Base-by-base conservation (phyloP, 1,140 invertebrate genomes). In the Drosophila nebulosa region DNA sequence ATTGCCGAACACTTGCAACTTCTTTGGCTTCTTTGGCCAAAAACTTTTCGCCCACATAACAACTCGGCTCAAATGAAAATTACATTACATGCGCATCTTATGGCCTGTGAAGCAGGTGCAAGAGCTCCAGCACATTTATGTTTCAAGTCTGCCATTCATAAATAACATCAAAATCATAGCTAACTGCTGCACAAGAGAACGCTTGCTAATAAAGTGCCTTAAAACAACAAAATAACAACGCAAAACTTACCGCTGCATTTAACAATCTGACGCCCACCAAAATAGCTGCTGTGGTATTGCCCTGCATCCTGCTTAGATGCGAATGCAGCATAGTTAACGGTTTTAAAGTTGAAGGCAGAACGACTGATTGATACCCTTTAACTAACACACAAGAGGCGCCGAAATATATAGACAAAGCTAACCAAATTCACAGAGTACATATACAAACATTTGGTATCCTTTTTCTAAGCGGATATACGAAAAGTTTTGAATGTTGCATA, bases 111-210 rank as follows among this genome's bases (percentile, higher is more conserved):
- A 16, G 30, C 61, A 74, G 77, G 62, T 70, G 67, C 53, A 64
- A 63, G 63, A 51, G 59, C 2, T 4, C 56, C 22, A 64, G 64
- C 73, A 62, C 60, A 22, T 60, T 60, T 57, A 32, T 30, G 27
- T 66, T 67, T 35, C 53, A 22, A 66, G 74, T 78, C 79, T 83
- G 69, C 59, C 42, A 59, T 64, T 69, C 79, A 83, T 84, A 83
- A 83, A 84, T 79, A 84, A 79, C 70, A 79, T 75, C 63, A 72
- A 83, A 42, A 78, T 84, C 75, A 78, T 78, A 65, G 79, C 70
- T 64, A 69, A 39, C 21, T 51, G 24, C 35, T 50, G 14, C 42
- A 42, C 51, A 30, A 32, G 36, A n/a, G 32, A 39, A 35, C 0
- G 35, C 42, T 57, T 21, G 32, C 74, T 71, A 83, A 84, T 83